Evolutionary conservation across 2,797 vertebrate species (phyloP), one percentile per base, ranked within the genome.

Genomic region (Sternotherus odoratus): DNA sequence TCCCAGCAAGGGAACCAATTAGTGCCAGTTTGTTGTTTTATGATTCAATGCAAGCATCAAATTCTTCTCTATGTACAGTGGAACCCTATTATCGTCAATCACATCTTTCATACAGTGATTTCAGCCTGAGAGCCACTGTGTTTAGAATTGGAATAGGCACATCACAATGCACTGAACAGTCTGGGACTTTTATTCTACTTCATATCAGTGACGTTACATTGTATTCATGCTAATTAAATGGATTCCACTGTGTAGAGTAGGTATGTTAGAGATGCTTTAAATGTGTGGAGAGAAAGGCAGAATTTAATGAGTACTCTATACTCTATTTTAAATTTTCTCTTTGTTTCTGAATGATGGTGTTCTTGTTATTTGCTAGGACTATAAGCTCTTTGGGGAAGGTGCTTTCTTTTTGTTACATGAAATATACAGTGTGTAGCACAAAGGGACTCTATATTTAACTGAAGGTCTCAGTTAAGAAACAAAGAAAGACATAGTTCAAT

Each of bases 151-250:
- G 78, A 84, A 80, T 80, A 72, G 74, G 46, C 46, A 33, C 77
- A 91, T 74, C 57, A 91, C 84, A 90, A 79, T 60, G 28, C 28
- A 81, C 15, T 56, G 48, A 90, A 79, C 48, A 19, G 88, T 84
- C 72, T 48, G 66, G 26, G 49, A 81, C 54, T 33, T 49, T 90
- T 88, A 54, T 91, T 94, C 82, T 51, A 74, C n/a, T 79, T 66
- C 51, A 72, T 89, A 56, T 5, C 1, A 4, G 72, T 84, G 81
- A 90, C 82, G n/a, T 11, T 46, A 85, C 95, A 77, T 66, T 60
- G 94, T 81, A 92, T 92, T 87, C 87, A 87, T 89, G 82, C 75
- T 82, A 83, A 90, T 72, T 88, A 94, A 87, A 72, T 46, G 69
- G 33, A 43, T 74, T 92, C 30, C 21, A 43, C 78, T 82, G 16